Percentiles rank a stretch among this genome's conserved stretches.
Conservation (phyloP, 2,888 invertebrate species). For the Gastracanthus pulcherrimus region DNA sequence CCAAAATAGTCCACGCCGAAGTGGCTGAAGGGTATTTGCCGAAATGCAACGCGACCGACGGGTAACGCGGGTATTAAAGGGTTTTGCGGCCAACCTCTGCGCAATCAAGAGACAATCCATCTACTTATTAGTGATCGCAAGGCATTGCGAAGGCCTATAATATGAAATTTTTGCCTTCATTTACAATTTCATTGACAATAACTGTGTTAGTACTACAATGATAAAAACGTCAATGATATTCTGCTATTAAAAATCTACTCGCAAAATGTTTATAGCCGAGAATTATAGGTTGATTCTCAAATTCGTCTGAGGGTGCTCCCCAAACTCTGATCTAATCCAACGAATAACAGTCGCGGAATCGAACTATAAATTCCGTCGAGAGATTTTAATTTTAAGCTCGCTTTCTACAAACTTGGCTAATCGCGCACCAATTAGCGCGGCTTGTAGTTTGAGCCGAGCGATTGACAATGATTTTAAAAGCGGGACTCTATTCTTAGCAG, state of each 20-base stretch:
- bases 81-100: background rate
- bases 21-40: background rate
- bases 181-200: too few relatives aligned
- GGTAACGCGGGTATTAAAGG: background rate
- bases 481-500: too few relatives aligned
- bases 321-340: constrained; percentile 35
- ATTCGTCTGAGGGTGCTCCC: background rate
- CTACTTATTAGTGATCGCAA: background rate
- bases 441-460: constrained; percentile 56
- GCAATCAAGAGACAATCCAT: background rate
- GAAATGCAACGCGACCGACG: background rate
- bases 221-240: constrained; percentile 28
- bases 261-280: constrained; percentile 17
- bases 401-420: background rate
- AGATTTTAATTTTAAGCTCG: constrained; percentile 18
- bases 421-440: constrained; percentile 45
- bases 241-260: constrained; percentile 1
- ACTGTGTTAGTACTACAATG: constrained; percentile 42
- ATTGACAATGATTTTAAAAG: constrained; percentile 44
- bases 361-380: too few relatives aligned
- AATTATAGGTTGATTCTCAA: constrained; percentile 26
- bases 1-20: constrained; percentile 30
- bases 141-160: background rate
- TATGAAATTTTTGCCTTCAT: constrained; percentile 31
- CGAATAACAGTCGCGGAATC: constrained; percentile 17